These are phyloP conservation scores for Ganaspis brasiliensis DNA, from an alignment of 2,888 invertebrate genomes.

Conservation along the genomic window DNA sequence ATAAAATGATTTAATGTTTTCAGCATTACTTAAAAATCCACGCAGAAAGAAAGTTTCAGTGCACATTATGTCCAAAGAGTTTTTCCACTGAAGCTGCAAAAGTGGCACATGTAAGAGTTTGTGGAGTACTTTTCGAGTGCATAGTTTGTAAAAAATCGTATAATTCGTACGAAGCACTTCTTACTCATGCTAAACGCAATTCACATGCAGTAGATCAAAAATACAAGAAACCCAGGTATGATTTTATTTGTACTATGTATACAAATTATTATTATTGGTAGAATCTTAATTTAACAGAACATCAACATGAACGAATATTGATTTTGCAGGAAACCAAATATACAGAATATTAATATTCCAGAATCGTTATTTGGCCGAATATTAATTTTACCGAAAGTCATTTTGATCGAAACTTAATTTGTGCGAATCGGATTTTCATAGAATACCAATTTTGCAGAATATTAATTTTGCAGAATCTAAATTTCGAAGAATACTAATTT, in stretches of 20 bases:
- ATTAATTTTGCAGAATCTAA: too few relatives aligned
- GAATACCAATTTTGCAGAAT: too few relatives aligned
- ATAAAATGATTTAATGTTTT: constrained; percentile 49
- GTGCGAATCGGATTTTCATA: too few relatives aligned
- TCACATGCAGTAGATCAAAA: constrained; percentile 74
- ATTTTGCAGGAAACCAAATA: not conserved
- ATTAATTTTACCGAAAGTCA: too few relatives aligned
- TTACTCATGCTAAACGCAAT: constrained; percentile 78
- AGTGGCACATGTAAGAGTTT: constrained; percentile 77
- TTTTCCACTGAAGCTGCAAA: constrained; percentile 79
- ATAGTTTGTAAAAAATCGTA: constrained; percentile 74
- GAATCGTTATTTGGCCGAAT: too few relatives aligned
- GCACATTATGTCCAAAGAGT: constrained; percentile 76
- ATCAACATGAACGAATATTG: too few relatives aligned
- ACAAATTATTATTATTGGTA: not conserved
- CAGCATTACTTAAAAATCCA: constrained; percentile 81
- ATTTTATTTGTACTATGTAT: constrained; percentile 39
- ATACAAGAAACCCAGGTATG: constrained; percentile 72
- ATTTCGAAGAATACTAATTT: too few relatives aligned
- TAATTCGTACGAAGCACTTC: constrained; percentile 78
- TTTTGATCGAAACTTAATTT: too few relatives aligned
- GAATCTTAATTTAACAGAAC: too few relatives aligned
- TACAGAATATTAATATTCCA: too few relatives aligned
- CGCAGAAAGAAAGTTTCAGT: constrained; percentile 77
- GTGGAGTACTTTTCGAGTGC: constrained; percentile 77